Percentiles rank a stretch among this genome's conserved stretches.
Conservation (phyloP, 2,113 vertebrate species). For the Aegypius monachus region DNA sequence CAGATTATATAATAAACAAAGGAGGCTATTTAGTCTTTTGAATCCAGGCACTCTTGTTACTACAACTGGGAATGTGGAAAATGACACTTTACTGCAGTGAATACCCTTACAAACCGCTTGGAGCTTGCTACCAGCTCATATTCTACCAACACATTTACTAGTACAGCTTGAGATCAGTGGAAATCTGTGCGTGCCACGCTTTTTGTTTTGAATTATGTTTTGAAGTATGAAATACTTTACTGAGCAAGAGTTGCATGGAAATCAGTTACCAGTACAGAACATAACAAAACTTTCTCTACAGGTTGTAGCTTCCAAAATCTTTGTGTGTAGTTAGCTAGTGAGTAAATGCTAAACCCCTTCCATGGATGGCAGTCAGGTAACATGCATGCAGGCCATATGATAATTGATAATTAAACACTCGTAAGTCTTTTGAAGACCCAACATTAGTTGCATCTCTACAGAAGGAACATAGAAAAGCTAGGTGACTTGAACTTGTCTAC, state of each 20-base stretch:
- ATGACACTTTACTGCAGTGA: background rate
- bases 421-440: background rate
- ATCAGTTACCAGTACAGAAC: background rate
- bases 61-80: constrained; percentile 19
- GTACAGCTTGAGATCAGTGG: background rate
- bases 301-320: background rate
- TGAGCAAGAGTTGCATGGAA: background rate
- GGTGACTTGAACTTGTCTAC: background rate
- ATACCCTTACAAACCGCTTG: background rate
- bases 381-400: background rate
- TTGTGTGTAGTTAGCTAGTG: background rate
- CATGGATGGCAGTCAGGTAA: background rate
- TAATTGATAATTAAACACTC: background rate
- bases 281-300: background rate
- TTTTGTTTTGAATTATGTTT: background rate
- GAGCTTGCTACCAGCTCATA: background rate
- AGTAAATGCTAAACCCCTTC: background rate
- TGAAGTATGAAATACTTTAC: background rate
- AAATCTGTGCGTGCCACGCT: background rate
- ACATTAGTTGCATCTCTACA: background rate
- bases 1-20: constrained; percentile 39
- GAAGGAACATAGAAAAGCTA: background rate
- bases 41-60: background rate
- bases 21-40: constrained; percentile 35
- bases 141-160: background rate